Evolutionary conservation across 2,113 vertebrate genomes (phyloP).

Genomic region (Australoheros scitulus): DNA sequence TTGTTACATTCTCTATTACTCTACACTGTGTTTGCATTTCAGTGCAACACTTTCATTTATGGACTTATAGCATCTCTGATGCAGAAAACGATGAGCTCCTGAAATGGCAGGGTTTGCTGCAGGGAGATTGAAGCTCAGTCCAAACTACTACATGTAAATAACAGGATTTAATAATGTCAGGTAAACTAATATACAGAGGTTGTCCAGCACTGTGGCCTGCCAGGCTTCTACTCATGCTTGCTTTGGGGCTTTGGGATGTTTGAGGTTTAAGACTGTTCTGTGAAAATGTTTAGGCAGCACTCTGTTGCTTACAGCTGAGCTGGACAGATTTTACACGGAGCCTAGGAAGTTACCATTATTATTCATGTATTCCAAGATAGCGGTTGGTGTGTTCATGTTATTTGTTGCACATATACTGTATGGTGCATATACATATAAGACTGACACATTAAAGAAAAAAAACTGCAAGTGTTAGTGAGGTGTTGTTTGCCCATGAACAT

Average conservation of each 20-base stretch:
- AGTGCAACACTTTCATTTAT: not conserved
- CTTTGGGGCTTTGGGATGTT: not conserved
- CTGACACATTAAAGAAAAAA: not conserved
- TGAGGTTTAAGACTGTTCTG: not conserved
- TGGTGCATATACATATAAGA: not conserved
- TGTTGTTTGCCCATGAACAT: not conserved
- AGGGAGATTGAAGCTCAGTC: not conserved
- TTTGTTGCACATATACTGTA: not conserved
- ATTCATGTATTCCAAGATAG: conserved; percentile 1
- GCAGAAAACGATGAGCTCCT: not conserved
- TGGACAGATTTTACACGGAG: conserved; percentile 3
- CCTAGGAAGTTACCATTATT: not conserved
- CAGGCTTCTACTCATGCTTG: not conserved
- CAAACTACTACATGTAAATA: not conserved
- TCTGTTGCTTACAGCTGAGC: not conserved
- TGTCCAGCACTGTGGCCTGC: not conserved
- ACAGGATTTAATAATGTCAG: not conserved
- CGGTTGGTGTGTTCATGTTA: not conserved
- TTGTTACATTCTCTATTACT: not conserved
- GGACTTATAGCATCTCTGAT: not conserved
- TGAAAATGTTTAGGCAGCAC: not conserved
- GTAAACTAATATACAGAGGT: not conserved
- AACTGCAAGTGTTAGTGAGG: not conserved
- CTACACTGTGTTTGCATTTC: not conserved
- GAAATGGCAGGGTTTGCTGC: not conserved